Evolutionary conservation across 2,888 invertebrate species (phyloP).

Genomic region (Synanthedon tipuliformis): DNA sequence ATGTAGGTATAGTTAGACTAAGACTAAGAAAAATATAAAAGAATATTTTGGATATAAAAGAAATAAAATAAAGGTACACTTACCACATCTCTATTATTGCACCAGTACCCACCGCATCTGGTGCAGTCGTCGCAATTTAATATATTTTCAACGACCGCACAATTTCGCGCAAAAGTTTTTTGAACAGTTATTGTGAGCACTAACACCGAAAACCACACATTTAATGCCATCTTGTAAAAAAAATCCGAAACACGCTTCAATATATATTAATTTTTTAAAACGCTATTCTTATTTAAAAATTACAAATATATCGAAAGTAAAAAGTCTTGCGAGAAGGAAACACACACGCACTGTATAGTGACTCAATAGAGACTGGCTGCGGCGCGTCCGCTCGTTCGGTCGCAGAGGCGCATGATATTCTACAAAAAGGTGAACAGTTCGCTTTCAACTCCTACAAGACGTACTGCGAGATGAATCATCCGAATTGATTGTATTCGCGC

Average conservation of each 20-base stretch:
- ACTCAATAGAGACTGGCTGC: too few relatives aligned
- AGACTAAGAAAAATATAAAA: too few relatives aligned
- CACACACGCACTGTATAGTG: too few relatives aligned
- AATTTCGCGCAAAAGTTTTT: slow-evolving; percentile 32
- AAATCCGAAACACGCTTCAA: background rate
- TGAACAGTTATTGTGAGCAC: slow-evolving; percentile 28
- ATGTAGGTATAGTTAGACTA: too few relatives aligned
- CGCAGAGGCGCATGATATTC: background rate
- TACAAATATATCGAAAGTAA: too few relatives aligned
- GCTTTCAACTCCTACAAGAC: background rate
- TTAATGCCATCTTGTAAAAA: background rate
- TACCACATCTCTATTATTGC: slow-evolving; percentile 15
- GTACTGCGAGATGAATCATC: slow-evolving; percentile 42
- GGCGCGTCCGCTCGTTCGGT: background rate
- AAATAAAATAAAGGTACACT: background rate
- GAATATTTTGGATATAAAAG: too few relatives aligned
- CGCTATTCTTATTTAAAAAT: background rate
- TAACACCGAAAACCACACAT: slow-evolving; percentile 33
- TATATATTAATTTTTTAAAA: background rate
- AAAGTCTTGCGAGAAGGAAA: too few relatives aligned
- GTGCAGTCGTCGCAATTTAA: slow-evolving; percentile 47
- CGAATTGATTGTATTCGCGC: slow-evolving; percentile 1
- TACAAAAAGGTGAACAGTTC: background rate
- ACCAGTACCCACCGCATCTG: slow-evolving; percentile 44
- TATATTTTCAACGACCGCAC: slow-evolving; percentile 14